Conservation (phyloP, 2,888 invertebrate genomes). For the Cephonodes hylas region DNA sequence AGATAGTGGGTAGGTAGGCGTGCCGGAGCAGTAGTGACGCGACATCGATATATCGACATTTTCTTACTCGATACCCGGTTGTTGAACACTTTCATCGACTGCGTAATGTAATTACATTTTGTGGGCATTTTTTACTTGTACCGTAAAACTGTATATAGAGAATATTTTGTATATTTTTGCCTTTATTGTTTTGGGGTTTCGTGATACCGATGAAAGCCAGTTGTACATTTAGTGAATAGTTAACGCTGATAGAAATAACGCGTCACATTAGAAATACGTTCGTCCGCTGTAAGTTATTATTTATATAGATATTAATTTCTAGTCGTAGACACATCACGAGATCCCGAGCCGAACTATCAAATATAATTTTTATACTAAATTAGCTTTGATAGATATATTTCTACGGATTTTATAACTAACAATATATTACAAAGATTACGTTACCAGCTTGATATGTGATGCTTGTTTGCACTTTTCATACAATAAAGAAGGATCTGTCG, state of each 20-base stretch:
- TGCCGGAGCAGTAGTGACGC: not conserved
- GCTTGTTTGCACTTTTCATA: constrained; percentile 25
- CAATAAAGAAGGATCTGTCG: constrained; percentile 27
- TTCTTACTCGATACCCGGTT: constrained; percentile 1
- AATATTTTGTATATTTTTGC: constrained; percentile 44
- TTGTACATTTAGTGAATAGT: constrained; percentile 6
- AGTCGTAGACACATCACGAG: constrained; percentile 27
- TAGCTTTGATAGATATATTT: constrained; percentile 43
- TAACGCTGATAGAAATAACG: not conserved
- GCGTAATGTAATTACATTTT: constrained; percentile 11
- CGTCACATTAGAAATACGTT: constrained; percentile 6
- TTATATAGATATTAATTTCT: constrained; percentile 14
- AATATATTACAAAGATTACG: constrained; percentile 39
- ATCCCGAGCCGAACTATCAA: constrained; percentile 28
- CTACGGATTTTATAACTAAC: constrained; percentile 34
- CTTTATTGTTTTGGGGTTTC: constrained; percentile 34
- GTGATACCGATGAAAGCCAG: constrained; percentile 14
- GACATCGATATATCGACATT: not conserved
- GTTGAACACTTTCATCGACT: not conserved
- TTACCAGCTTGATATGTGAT: constrained; percentile 43
- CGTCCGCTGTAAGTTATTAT: not conserved
- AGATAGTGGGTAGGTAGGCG: not conserved
- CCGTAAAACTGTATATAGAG: constrained; percentile 19
- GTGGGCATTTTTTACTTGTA: constrained; percentile 22
- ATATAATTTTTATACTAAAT: constrained; percentile 35